Conservation (phyloP, 2,888 invertebrate species). For the Pteria penguin region DNA sequence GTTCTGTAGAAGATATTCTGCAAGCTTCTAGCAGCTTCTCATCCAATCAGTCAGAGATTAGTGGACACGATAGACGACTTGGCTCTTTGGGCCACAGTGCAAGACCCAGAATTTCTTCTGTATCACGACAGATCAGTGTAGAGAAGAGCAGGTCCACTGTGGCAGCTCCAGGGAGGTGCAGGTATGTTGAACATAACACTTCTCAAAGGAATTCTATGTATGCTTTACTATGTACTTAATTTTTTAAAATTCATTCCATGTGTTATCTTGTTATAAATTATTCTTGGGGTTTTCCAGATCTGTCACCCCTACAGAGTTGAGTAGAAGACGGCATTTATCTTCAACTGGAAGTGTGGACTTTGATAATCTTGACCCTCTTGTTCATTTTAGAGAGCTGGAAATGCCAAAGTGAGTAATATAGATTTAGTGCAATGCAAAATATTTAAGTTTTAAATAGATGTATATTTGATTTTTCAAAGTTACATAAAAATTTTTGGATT, state of each 20-base stretch:
- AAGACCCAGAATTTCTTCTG: slow-evolving; percentile 47
- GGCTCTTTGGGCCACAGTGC: slow-evolving; percentile 55
- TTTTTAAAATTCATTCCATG: neutral
- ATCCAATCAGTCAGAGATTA: slow-evolving; percentile 10
- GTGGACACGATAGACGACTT: slow-evolving; percentile 44
- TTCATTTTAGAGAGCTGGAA: slow-evolving; percentile 72
- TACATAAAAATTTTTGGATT: no score
- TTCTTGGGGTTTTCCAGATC: no score
- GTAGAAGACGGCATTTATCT: slow-evolving; percentile 71
- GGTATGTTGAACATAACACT: slow-evolving; percentile 51
- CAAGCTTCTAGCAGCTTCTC: neutral
- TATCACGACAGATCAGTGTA: slow-evolving; percentile 61
- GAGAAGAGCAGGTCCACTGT: slow-evolving; percentile 51
- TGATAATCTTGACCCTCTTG: slow-evolving; percentile 69
- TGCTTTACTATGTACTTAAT: neutral
- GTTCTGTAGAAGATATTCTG: neutral
- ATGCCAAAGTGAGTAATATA: slow-evolving; percentile 71
- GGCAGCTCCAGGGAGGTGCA: slow-evolving; percentile 66
- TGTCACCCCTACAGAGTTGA: slow-evolving; percentile 75
- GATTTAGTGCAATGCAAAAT: neutral
- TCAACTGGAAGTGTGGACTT: slow-evolving; percentile 69
- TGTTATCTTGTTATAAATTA: no score
- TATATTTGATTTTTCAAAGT: no score
- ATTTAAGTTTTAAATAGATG: no score
- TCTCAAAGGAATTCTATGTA: neutral